A percentile compares a stretch with the other conserved stretches of the same genome.
Evolutionary conservation across 1,140 invertebrate genomes (phyloP).

Genomic region (Danaus plexippus): DNA sequence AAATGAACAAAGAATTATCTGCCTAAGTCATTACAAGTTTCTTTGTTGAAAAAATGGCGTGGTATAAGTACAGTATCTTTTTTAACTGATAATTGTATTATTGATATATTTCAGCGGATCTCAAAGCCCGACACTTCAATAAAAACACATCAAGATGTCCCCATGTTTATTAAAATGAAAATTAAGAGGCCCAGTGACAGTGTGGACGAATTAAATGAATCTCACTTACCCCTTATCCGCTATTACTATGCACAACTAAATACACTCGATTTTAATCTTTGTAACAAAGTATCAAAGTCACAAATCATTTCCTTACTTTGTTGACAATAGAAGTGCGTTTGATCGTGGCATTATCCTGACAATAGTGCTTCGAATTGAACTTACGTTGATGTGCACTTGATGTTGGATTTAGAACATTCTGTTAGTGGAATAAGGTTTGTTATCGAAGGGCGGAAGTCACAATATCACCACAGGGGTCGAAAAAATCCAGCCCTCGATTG

Average conservation of each 20-base stretch:
- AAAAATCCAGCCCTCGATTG: conserved; percentile 60
- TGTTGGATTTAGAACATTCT: conserved; percentile 34
- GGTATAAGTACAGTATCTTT: no score
- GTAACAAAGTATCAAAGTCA: conserved; percentile 19
- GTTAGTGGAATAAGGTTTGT: conserved; percentile 28
- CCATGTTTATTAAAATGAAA: conserved; percentile 52
- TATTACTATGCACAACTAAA: conserved; percentile 32
- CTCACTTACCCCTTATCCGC: conserved; percentile 61
- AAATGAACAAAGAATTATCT: no score
- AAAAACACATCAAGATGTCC: conserved; percentile 21
- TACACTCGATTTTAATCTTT: conserved; percentile 24
- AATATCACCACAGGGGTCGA: conserved; percentile 64
- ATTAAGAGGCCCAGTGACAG: conserved; percentile 64
- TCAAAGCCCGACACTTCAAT: conserved; percentile 21
- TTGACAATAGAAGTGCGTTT: conserved; percentile 60
- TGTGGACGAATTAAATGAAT: conserved; percentile 66
- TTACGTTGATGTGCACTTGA: conserved; percentile 45
- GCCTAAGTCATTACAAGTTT: no score
- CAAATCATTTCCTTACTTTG: conserved; percentile 19
- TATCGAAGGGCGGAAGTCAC: conserved; percentile 26
- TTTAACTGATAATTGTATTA: no score
- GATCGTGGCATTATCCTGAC: conserved; percentile 65
- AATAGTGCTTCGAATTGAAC: conserved; percentile 66
- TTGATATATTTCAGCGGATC: not conserved
- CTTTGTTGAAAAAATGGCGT: no score